Evolutionary conservation across 53 echinoderm and acorn worm genomes (phyloP), one percentile per base, ranked within the genome.

Genomic region (Mesocentrotus franciscanus): DNA sequence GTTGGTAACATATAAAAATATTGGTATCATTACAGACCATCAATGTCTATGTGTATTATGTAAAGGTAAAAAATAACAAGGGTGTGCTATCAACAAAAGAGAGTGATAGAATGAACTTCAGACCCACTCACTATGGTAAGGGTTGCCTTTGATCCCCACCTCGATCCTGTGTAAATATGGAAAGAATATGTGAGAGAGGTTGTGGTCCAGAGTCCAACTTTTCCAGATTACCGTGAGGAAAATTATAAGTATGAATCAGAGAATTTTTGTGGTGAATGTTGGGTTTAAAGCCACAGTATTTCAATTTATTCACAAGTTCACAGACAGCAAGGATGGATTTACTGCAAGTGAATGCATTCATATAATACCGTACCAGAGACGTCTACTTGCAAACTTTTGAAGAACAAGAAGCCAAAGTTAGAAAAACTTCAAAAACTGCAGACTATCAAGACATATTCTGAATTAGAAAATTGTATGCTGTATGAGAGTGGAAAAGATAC

Each of bases 181-280:
- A 57, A 85, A 11, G 57, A 24, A 85, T 57, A 85, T 35, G 11
- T 83, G 56, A 57, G 9, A 15, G 26, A 87, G 57, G 12, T 87
- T 58, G 5, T 26, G 87, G 87, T 87, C 14, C 87, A 87, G 57
- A 87, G 87, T 87, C 87, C 87, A 87, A 87, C 14, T 13, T 56
- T 4, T 87, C 27, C 10, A 57, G n/a, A 1, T 87, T 18, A 56
- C 58, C 27, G 0, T n/a, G 58, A n/a, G 85, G 57, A 10, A 57
- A 56, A 29, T 13, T 16, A 85, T 7, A 56, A 56, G 39, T 85
- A 85, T 85, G 85, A 85, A 81, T 81, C 81, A 81, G 7, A 35
- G 39, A 35, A 71, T 15, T 42, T 49, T 32, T 42, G 84, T 49
- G 84, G 55, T 84, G 36, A 49, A 49, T 83, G 42, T 42, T 49